Evolutionary conservation across 1,140 invertebrate species (phyloP).

Genomic region (Leptopilina boulardi): DNA sequence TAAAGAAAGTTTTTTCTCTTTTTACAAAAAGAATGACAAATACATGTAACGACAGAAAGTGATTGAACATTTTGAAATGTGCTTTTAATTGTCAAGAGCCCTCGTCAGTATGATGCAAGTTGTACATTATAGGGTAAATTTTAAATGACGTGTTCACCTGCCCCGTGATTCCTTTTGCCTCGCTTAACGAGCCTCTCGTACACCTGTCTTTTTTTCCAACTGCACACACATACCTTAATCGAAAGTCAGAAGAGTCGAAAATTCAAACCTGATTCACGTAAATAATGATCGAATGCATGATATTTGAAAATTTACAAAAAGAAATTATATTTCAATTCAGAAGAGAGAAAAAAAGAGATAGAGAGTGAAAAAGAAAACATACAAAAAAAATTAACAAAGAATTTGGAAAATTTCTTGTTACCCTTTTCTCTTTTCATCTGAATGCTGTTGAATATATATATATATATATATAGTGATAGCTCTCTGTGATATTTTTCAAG

Average conservation of each 20-base stretch:
- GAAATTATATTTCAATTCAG: too few species aligned
- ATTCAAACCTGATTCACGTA: not conserved
- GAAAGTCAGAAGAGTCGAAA: not conserved
- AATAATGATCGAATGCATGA: not conserved
- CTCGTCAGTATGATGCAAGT: not conserved
- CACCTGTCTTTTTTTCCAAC: constrained; percentile 5
- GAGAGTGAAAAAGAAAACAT: not conserved
- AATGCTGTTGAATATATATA: too few species aligned
- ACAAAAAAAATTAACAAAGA: not conserved
- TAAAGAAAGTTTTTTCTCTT: not conserved
- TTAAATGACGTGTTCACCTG: not conserved
- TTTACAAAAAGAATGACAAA: not conserved
- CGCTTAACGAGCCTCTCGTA: not conserved
- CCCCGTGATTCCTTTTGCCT: not conserved
- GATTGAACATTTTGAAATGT: not conserved
- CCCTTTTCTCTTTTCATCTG: too few species aligned
- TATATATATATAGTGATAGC: too few species aligned
- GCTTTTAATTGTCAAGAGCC: not conserved
- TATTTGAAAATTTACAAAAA: not conserved
- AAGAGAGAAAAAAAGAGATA: too few species aligned
- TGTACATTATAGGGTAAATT: not conserved
- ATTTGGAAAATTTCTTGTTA: not conserved
- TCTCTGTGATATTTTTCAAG: not conserved
- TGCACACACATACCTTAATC: not conserved
- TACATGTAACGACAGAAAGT: not conserved